phyloP scores from a whole-genome alignment of 2,888 invertebrate genomes.

The Melanophora roralis region DNA sequence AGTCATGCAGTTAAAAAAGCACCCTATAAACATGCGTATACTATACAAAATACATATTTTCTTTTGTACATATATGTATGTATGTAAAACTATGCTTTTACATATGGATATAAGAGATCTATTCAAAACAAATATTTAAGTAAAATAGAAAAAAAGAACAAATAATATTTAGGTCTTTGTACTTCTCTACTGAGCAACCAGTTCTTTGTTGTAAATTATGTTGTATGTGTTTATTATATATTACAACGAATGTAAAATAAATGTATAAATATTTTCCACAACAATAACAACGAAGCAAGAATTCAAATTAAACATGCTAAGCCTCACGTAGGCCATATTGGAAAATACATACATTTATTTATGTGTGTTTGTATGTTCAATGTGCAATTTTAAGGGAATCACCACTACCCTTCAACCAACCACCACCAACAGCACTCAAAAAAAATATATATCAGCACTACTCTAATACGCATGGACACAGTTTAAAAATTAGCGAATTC shows the following conservation, averaged over 20 bases:
- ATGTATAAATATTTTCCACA: constrained; percentile 16
- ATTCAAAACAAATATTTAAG: too few species aligned
- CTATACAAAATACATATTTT: too few species aligned
- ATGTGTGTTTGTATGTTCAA: too few species aligned
- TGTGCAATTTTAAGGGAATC: constrained; percentile 12
- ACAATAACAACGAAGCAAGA: not conserved
- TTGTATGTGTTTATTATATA: not conserved
- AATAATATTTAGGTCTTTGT: too few species aligned
- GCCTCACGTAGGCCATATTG: constrained; percentile 47
- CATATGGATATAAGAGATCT: too few species aligned
- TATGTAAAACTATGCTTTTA: too few species aligned
- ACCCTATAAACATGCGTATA: too few species aligned
- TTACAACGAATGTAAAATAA: not conserved
- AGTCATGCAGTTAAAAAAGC: too few species aligned
- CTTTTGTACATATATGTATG: too few species aligned
- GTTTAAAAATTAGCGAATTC: not conserved
- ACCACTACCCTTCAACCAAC: not conserved
- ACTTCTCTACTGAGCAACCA: not conserved
- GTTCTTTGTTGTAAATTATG: constrained; percentile 7
- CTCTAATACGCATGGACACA: constrained; percentile 29
- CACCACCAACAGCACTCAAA: not conserved
- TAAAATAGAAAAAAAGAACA: too few species aligned
- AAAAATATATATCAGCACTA: not conserved
- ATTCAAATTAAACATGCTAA: constrained; percentile 36
- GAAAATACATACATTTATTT: not conserved